Evolutionary conservation across 35 echinoderm and acorn worm genomes (phyloP).

Genomic region (Ptychodera flava): DNA sequence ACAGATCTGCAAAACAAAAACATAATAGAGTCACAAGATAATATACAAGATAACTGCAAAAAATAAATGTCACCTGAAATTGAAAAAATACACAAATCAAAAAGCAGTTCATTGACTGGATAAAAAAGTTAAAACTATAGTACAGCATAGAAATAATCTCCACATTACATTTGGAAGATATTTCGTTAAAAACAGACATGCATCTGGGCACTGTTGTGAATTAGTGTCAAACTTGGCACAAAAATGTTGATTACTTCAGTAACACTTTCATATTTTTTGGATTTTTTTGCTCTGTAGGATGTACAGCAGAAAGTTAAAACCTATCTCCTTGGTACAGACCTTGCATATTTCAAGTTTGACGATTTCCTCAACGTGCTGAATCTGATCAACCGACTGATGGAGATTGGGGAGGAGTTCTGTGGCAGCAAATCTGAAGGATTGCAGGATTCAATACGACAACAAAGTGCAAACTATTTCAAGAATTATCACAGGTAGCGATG

Average conservation of each 20-base stretch:
- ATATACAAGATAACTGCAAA: no score
- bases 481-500: constrained; percentile 97
- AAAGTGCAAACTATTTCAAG: constrained; percentile 94
- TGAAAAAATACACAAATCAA: no score
- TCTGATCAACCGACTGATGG: constrained; percentile 85
- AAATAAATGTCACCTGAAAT: no score
- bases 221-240: no score
- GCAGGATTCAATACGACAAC: constrained; percentile 88
- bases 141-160: no score
- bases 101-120: no score
- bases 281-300: constrained; percentile 55
- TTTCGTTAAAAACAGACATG: no score
- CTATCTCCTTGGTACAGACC: constrained; percentile 70
- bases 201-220: no score
- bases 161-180: no score
- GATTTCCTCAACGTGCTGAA: constrained; percentile 94
- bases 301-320: constrained; percentile 93
- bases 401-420: constrained; percentile 91
- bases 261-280: not conserved
- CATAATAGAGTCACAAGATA: no score
- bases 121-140: no score
- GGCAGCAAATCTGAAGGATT: constrained; percentile 91
- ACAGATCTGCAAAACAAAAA: no score
- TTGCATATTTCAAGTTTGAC: constrained; percentile 94
- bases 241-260: not conserved